Evolutionary conservation across 2,888 invertebrate genomes (phyloP).

Genomic region (Cybosia mesomella): DNA sequence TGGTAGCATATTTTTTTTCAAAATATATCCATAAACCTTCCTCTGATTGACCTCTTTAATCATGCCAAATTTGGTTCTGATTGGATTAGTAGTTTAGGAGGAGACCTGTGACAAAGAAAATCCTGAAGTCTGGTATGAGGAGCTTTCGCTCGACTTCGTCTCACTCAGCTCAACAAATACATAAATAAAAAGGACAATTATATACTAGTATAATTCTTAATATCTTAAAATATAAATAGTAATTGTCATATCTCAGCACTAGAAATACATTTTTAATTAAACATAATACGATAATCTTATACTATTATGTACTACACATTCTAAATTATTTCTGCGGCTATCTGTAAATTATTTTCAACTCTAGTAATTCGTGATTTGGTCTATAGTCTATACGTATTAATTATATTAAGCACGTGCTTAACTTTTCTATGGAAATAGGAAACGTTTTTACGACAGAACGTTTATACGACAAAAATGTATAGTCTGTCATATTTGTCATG

Average conservation of each 20-base stretch:
- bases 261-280: conserved; percentile 23
- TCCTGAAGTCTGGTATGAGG: too few relatives aligned
- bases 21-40: too few relatives aligned
- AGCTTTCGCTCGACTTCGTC: too few relatives aligned
- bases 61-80: too few relatives aligned
- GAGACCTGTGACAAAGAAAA: too few relatives aligned
- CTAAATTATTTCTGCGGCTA: conserved; percentile 28
- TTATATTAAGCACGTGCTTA: conserved; percentile 8
- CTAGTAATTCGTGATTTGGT: conserved; percentile 43
- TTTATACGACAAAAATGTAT: neutral
- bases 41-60: too few relatives aligned
- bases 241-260: conserved; percentile 34
- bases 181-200: neutral
- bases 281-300: conserved; percentile 18
- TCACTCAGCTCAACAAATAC: too few relatives aligned
- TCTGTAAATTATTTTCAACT: conserved; percentile 23
- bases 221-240: conserved; percentile 11
- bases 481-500: conserved; percentile 9
- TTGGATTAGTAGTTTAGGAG: too few relatives aligned
- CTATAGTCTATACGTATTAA: conserved; percentile 29
- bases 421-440: neutral
- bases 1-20: too few relatives aligned
- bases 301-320: conserved; percentile 25
- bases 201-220: neutral
- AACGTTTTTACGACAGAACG: conserved; percentile 22